Percentiles rank a stretch among this genome's conserved stretches.
Evolutionary conservation across 2,797 vertebrate genomes (phyloP).

Genomic region (Clarias laeviceps): DNA sequence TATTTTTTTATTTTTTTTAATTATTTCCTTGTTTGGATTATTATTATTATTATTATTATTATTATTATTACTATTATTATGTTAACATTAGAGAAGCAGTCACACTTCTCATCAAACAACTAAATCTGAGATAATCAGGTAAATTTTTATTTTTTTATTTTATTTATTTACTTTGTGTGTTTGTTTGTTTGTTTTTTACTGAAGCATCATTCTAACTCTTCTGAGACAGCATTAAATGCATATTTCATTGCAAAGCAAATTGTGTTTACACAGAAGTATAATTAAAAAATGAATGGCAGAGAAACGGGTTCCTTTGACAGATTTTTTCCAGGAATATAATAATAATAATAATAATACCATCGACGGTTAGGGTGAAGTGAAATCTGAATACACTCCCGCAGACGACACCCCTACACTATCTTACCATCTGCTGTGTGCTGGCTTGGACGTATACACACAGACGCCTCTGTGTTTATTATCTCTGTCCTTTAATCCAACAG

Average conservation of each 20-base stretch:
- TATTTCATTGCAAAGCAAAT: background rate
- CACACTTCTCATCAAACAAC: too few relatives aligned
- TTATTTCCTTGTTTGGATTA: too few relatives aligned
- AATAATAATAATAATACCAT: background rate
- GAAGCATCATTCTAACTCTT: background rate
- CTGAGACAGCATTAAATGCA: background rate
- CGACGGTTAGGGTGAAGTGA: slow-evolving; percentile 1
- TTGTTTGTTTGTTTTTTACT: background rate
- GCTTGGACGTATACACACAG: slow-evolving; percentile 37
- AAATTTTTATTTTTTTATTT: background rate
- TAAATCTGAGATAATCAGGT: background rate
- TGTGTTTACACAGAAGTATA: background rate
- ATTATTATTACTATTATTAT: too few relatives aligned
- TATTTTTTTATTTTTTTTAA: too few relatives aligned
- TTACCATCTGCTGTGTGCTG: slow-evolving; percentile 48
- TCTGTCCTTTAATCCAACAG: slow-evolving; percentile 38
- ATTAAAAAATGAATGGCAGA: background rate
- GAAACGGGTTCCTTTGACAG: background rate
- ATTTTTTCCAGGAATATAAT: slow-evolving; percentile 3
- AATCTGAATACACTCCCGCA: slow-evolving; percentile 1
- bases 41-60: too few relatives aligned
- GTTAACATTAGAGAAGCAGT: background rate
- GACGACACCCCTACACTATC: slow-evolving; percentile 28
- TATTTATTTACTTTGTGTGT: too few relatives aligned
- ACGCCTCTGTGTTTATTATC: slow-evolving; percentile 47